Evolutionary conservation across 2,797 vertebrate genomes (phyloP).

Genomic region (Ambastaia sidthimunki): DNA sequence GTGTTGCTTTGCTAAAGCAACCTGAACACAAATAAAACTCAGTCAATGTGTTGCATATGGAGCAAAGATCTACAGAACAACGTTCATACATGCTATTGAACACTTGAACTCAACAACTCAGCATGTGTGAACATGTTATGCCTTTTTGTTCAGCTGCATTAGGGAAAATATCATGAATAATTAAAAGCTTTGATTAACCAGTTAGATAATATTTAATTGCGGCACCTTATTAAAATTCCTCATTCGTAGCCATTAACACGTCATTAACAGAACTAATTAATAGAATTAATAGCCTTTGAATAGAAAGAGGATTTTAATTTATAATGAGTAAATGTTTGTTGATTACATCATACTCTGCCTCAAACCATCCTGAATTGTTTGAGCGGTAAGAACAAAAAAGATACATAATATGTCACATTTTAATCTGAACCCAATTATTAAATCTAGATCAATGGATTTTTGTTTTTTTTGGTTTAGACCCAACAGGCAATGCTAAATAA

Average conservation of each 20-base stretch:
- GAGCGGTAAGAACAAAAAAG: conserved; percentile 12
- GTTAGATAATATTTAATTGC: conserved; percentile 87
- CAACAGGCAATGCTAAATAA: no score
- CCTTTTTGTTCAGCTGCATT: conserved; percentile 65
- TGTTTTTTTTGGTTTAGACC: no score
- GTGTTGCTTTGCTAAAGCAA: no score
- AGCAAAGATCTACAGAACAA: background rate
- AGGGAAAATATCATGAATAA: conserved; percentile 82
- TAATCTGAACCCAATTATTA: no score
- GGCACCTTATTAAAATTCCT: conserved; percentile 80
- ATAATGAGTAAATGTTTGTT: conserved; percentile 80
- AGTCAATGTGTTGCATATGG: conserved; percentile 52
- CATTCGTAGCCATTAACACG: conserved; percentile 75
- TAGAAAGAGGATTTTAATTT: conserved; percentile 78
- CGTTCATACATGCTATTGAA: background rate
- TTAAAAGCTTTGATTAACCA: conserved; percentile 84
- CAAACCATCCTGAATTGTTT: conserved; percentile 64
- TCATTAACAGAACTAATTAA: conserved; percentile 85
- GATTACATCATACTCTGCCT: conserved; percentile 74
- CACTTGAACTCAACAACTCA: conserved; percentile 67
- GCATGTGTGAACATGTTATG: conserved; percentile 51
- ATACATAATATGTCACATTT: background rate
- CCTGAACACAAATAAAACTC: conserved; percentile 74
- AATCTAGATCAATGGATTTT: no score
- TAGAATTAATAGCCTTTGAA: conserved; percentile 74